Conservation (phyloP, 1,140 invertebrate species). For the Telenomus remus region DNA sequence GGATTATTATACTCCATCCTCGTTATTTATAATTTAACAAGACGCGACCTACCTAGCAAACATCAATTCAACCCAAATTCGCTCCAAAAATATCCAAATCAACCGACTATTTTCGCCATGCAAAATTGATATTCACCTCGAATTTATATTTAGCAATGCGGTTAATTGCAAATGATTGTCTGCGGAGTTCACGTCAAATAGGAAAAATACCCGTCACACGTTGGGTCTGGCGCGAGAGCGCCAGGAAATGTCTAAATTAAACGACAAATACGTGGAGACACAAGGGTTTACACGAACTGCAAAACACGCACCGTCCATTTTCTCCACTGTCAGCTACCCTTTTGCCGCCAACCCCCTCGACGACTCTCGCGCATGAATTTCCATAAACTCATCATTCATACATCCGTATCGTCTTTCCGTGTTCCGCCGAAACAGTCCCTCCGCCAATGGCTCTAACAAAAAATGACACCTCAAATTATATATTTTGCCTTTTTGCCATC, state of each 20-base stretch:
- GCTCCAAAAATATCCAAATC: too few relatives aligned
- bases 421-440: conserved; percentile 56
- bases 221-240: conserved; percentile 5
- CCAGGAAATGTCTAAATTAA: conserved; percentile 72
- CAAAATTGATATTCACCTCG: too few relatives aligned
- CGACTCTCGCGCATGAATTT: conserved; percentile 60
- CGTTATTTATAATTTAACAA: too few relatives aligned
- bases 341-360: conserved; percentile 50
- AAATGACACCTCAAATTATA: conserved; percentile 52
- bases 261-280: conserved; percentile 72
- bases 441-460: conserved; percentile 55
- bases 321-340: conserved; percentile 59
- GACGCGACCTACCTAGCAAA: too few relatives aligned
- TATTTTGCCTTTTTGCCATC: neutral
- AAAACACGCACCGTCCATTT: conserved; percentile 72
- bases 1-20: too few relatives aligned
- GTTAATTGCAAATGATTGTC: neutral
- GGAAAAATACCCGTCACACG: too few relatives aligned
- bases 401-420: conserved; percentile 56
- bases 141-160: neutral
- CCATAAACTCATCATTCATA: conserved; percentile 72
- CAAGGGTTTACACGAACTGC: conserved; percentile 68
- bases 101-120: too few relatives aligned
- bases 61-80: too few relatives aligned
- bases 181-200: too few relatives aligned